Base-by-base conservation (phyloP, 2,113 vertebrate species). In the Bufo bufo region DNA sequence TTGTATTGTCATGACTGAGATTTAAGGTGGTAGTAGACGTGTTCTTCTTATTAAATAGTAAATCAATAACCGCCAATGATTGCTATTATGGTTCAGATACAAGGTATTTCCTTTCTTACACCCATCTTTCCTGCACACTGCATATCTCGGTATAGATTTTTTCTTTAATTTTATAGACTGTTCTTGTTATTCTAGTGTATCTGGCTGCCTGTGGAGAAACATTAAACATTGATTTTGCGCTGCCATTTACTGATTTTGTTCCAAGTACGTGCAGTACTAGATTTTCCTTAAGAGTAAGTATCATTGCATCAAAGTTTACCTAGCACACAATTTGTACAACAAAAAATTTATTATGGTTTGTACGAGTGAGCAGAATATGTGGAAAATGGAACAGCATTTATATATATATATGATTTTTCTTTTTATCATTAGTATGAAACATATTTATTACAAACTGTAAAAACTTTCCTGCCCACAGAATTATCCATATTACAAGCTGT, bases 151-250 rank as follows among this genome's bases (percentile, higher is more conserved):
- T 61, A 89, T 85, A 43, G 84, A 82, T 89, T 86, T 81, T 89
- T 83, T 63, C 45, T 43, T 66, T 14, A 11, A 71, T 11, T 61
- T 72, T 90, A 72, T 84, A 47, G 74, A 90, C 79, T 83, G 89
- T 86, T 91, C 90, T 87, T 52, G 45, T 91, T 49, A 91, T 92
- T 90, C 1, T 91, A 99, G 98, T 99, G 89, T 99, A 99, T 94
- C 94, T 99, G 75, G 98, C 97, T 92, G 98, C 98, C 89, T 99
- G 98, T 89, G 98, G 98, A 71, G 97, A 99, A 94, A 99, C 97
- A 6, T 90, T 99, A 91, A 99, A 96, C 92, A 97, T 99, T 91
- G 96, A 97, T 92, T 99, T 99, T 93, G 97, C 96, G 89, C 93
- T 99, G 92, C 97, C 98, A 91, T 99, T 99, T 94, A 96, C 94